Conservation (phyloP, 2,113 vertebrate species). For the Uropsilus gracilis region DNA sequence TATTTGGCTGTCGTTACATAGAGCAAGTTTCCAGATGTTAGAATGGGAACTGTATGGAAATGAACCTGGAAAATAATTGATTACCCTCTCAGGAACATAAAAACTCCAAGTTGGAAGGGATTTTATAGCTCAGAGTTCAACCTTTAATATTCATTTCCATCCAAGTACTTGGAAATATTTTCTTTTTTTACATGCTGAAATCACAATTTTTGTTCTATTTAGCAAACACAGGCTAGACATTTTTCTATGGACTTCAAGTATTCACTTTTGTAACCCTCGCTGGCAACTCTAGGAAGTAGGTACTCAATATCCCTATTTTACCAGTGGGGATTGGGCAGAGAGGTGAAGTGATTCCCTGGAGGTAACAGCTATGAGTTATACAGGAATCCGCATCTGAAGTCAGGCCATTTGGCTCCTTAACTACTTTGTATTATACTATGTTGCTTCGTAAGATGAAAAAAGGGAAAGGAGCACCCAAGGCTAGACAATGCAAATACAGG, state of each 20-base stretch:
- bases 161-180: not conserved
- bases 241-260: not conserved
- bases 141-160: constrained; percentile 41
- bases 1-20: not conserved
- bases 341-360: not conserved
- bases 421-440: not conserved
- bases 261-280: not conserved
- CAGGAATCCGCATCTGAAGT: not conserved
- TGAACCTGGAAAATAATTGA: not conserved
- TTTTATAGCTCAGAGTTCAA: not conserved
- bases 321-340: not conserved
- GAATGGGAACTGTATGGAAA: not conserved
- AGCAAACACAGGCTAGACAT: not conserved
- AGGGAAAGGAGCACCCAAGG: not conserved
- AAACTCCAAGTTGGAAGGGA: not conserved
- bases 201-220: not conserved
- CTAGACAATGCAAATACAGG: not conserved
- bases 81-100: not conserved
- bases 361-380: not conserved
- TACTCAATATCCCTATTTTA: not conserved
- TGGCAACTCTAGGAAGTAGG: not conserved
- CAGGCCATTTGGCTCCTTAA: not conserved
- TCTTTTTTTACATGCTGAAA: not conserved
- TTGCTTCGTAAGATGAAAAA: not conserved
- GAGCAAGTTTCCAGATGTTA: constrained; percentile 31